Base-by-base conservation (phyloP, 2,797 vertebrate genomes). In the Discoglossus pictus region DNA sequence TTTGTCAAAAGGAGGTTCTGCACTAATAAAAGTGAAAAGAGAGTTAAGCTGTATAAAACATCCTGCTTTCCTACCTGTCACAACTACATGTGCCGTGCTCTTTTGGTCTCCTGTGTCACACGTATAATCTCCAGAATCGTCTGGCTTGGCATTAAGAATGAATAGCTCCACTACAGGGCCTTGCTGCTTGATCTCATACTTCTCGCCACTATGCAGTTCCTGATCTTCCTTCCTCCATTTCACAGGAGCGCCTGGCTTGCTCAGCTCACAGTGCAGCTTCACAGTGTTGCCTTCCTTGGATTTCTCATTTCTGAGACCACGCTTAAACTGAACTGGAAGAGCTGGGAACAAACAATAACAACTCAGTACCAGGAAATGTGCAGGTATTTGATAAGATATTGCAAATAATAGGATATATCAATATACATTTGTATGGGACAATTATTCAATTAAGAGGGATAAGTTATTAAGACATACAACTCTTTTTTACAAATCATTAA, bases 41-140 rank as follows among this genome's bases (percentile, higher is more conserved):
- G n/a, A n/a, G n/a, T n/a, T n/a, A n/a, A n/a, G n/a, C n/a, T n/a
- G n/a, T n/a, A n/a, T n/a, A n/a, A n/a, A n/a, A n/a, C n/a, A n/a
- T n/a, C n/a, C n/a, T 31, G 11, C 2, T 6, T 25, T 73, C 92
- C 73, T 89, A 98, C 93, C 93, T 31, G 84, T 91, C 69, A 98
- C 91, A 34, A 55, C 73, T 52, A 98, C 84, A 36, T 78, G 63
- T 1, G 92, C 91, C 0, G 83, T 86, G 80, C 87, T 96, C 83
- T 87, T 90, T 21, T 54, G 40, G 0, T 93, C 92, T n/a, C 90
- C 92, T 6, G 96, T 90, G n/a, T 95, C 93, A 1, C 97, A 99
- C 1, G 81, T 91, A 69, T 98, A 98, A 51, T 85, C 86, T 56
- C 95, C 95, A 0, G 88, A 88, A 77, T 99, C 96, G 0, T 76